Evolutionary conservation across 2,888 invertebrate species (phyloP).

Genomic region (Eulithis testata): DNA sequence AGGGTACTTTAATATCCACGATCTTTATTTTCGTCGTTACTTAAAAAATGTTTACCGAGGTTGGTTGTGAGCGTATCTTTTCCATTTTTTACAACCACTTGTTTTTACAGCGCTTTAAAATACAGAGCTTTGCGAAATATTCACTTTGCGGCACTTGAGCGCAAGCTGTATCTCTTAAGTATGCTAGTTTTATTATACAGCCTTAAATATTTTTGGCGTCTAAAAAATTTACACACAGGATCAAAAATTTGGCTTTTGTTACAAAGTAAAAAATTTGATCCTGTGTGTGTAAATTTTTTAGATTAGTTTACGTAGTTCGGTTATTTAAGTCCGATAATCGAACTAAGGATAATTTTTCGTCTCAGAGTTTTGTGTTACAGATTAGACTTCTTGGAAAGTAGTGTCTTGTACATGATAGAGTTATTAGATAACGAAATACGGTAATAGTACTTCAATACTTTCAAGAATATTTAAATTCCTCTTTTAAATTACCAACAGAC

Average conservation of each 20-base stretch:
- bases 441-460: too few species aligned
- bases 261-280: too few species aligned
- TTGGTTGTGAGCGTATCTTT: slow-evolving; percentile 11
- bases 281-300: too few species aligned
- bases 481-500: not conserved
- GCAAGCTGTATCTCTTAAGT: slow-evolving; percentile 15
- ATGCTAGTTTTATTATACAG: not conserved
- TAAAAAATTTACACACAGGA: not conserved
- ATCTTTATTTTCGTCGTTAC: slow-evolving; percentile 1
- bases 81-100: slow-evolving; percentile 27
- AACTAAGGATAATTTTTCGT: too few species aligned
- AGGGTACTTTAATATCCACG: not conserved
- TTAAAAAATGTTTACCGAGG: slow-evolving; percentile 18
- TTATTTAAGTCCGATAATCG: too few species aligned
- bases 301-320: too few species aligned
- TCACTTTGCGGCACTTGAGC: slow-evolving; percentile 17
- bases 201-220: not conserved
- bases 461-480: too few species aligned
- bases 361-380: too few species aligned
- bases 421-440: too few species aligned
- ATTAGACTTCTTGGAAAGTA: too few species aligned
- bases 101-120: slow-evolving; percentile 23
- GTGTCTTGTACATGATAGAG: too few species aligned
- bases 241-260: too few species aligned
- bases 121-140: slow-evolving; percentile 24